Evolutionary conservation across 2,113 vertebrate genomes (phyloP), one percentile per base, ranked within the genome.

Genomic region (Rhinolophus ferrumequinum): DNA sequence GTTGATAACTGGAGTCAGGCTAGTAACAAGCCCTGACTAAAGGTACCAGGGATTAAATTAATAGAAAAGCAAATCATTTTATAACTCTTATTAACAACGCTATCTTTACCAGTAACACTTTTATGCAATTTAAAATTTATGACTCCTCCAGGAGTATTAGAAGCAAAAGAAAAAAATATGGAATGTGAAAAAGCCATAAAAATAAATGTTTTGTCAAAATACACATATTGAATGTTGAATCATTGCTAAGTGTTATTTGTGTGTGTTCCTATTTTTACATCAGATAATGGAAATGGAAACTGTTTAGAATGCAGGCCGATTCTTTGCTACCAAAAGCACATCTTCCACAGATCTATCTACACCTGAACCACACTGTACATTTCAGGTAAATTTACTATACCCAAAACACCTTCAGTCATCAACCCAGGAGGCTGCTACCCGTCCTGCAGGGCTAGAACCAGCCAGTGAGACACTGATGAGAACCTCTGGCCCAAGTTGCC

Each of bases 11-110:
- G 58, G 79, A 88, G 77, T 70, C 80, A 52, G 26, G 52, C 33
- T 92, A 44, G 41, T 44, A 90, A 79, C 16, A 79, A 91, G 56
- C 35, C 41, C 94, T 66, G 60, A 66, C 26, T 47, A 41, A 92
- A 88, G 19, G 28, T 69, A 79, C 35, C 47, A 24, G 22, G n/a
- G 58, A 82, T 76, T 82, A 54, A 93, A 95, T 70, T 35, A 60
- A 30, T 38, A 67, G 28, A 82, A 90, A 90, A 72, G 21, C 21
- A 86, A 95, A 95, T 75, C 62, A 91, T 82, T 85, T 85, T 50
- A 81, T 81, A 93, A 94, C 66, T 86, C 72, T 60, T 93, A 50
- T 60, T 69, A 69, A 87, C 3, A 26, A 77, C 30, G 15, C 15
- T 87, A 26, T 73, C 28, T 87, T 90, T 73, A 84, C 14, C 22